Evolutionary conservation across 2,888 invertebrate genomes (phyloP).

Genomic region (Troglohyphantes excavatus): DNA sequence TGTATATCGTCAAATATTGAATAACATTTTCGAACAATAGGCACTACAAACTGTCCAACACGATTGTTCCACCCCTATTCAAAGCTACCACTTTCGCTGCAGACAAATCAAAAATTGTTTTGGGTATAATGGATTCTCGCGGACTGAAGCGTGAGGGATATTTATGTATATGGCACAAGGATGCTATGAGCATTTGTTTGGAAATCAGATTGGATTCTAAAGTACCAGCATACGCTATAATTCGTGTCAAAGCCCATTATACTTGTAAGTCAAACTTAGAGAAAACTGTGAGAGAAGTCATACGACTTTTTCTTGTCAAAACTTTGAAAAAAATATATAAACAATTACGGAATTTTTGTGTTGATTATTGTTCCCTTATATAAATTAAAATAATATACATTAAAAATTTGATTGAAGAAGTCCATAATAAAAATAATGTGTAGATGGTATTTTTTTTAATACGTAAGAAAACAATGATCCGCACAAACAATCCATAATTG

Average conservation of each 20-base stretch:
- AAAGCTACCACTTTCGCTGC: not conserved
- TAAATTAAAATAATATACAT: too few relatives aligned
- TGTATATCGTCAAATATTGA: not conserved
- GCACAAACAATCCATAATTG: too few relatives aligned
- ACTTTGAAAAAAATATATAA: too few relatives aligned
- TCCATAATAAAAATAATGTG: too few relatives aligned
- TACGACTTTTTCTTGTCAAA: too few relatives aligned
- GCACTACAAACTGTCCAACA: not conserved
- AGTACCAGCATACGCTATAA: not conserved
- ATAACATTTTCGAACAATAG: not conserved
- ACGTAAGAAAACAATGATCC: too few relatives aligned
- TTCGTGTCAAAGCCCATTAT: not conserved
- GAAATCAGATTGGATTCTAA: not conserved
- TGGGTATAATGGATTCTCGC: not conserved
- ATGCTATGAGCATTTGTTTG: not conserved
- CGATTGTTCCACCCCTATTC: not conserved
- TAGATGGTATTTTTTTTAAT: too few relatives aligned
- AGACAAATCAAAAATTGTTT: not conserved
- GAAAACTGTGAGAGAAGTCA: not conserved
- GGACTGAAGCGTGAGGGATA: not conserved
- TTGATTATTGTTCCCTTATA: too few relatives aligned
- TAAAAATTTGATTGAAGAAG: too few relatives aligned
- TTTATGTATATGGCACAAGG: conserved; percentile 43
- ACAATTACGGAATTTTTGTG: too few relatives aligned
- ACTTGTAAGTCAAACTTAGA: not conserved